These are phyloP conservation scores for Myxocyprinus asiaticus DNA, from an alignment of 2,113 vertebrate species.

Conservation along the genomic window DNA sequence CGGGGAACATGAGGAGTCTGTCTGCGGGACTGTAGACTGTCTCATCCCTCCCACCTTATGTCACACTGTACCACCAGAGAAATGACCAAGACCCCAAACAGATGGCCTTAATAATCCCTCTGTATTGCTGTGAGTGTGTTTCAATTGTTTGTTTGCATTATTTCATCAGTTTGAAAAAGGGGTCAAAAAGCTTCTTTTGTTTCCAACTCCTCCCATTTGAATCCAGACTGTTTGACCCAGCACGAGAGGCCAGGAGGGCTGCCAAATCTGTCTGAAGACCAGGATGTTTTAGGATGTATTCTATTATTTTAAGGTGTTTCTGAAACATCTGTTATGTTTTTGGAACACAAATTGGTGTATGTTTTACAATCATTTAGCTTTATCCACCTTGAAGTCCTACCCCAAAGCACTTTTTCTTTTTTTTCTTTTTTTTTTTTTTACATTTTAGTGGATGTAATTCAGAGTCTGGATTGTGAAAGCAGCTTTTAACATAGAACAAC, in stretches of 20 bases:
- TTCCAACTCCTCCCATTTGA: neutral
- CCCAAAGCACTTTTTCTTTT: too few species aligned
- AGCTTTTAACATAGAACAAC: neutral
- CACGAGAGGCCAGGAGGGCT: neutral
- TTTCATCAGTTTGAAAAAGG: neutral
- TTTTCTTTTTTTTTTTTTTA: too few species aligned
- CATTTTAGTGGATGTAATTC: neutral
- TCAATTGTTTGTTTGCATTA: neutral
- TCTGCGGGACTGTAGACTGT: slow-evolving; percentile 31
- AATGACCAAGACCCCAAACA: slow-evolving; percentile 21
- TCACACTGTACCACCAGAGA: slow-evolving; percentile 13
- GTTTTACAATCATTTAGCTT: too few species aligned
- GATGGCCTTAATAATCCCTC: slow-evolving; percentile 40
- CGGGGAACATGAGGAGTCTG: slow-evolving; percentile 35
- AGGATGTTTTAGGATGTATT: too few species aligned
- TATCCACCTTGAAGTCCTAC: too few species aligned
- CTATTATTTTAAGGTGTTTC: too few species aligned
- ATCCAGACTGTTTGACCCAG: slow-evolving; percentile 8
- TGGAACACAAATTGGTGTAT: too few species aligned
- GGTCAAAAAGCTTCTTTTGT: neutral
- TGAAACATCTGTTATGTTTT: too few species aligned
- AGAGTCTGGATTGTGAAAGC: neutral
- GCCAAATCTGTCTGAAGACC: too few species aligned
- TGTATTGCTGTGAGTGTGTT: slow-evolving; percentile 20
- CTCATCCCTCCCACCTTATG: slow-evolving; percentile 30